phyloP scores from a whole-genome alignment of 2,888 invertebrate genomes.

The Syrista parreyssii region DNA sequence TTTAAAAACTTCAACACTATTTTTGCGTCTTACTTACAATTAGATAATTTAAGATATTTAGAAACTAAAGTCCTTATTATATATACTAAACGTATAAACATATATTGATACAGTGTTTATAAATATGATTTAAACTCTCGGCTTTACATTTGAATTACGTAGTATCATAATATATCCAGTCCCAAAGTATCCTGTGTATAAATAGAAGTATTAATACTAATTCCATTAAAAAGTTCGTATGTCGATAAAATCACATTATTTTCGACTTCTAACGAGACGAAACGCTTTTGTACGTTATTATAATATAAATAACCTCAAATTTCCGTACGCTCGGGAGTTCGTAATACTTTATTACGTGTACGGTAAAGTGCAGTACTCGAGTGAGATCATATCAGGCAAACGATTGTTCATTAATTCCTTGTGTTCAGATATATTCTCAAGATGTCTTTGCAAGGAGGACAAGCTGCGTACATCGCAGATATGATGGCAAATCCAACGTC shows the following conservation, averaged over 20 bases:
- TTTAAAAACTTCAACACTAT: neutral
- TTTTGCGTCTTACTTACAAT: neutral
- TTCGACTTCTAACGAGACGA: neutral
- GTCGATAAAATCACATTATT: neutral
- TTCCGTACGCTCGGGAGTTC: neutral
- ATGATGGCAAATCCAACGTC: slow-evolving; percentile 17
- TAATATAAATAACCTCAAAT: neutral
- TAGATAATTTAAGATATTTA: neutral
- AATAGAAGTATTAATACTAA: neutral
- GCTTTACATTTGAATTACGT: neutral
- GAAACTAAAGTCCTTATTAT: neutral
- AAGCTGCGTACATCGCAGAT: slow-evolving; percentile 17
- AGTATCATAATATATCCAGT: neutral
- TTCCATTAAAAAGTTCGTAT: neutral
- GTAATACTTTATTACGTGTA: neutral
- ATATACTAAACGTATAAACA: neutral
- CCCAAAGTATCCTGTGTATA: too few species aligned
- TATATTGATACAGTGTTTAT: neutral
- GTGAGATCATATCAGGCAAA: neutral
- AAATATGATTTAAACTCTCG: neutral
- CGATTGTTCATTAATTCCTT: neutral
- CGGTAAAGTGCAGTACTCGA: too few species aligned
- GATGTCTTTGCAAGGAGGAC: slow-evolving; percentile 11
- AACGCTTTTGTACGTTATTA: neutral
- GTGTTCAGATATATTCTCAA: slow-evolving; percentile 5